Evolutionary conservation across 1,140 invertebrate genomes (phyloP), one percentile per base, ranked within the genome.

Genomic region (Lethrus apterus): DNA sequence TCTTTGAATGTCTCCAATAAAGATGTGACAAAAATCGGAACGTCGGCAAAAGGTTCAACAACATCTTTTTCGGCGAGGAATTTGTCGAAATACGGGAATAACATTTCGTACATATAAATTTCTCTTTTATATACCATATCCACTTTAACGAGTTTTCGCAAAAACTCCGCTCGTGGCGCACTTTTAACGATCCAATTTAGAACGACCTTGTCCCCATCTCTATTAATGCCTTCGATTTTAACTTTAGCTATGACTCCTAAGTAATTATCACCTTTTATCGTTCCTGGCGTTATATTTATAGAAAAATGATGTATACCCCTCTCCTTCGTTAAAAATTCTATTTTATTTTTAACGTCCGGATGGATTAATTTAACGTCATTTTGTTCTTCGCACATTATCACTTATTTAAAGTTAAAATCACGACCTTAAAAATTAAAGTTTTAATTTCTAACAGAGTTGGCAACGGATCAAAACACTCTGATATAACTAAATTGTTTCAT

Each of bases 1-100:
- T 75, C 72, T 29, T 71, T 50, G 3, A 57, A 48, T 15, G 66
- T 57, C 31, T 70, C 62, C 8, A 30, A 48, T 4, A 34, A 40
- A 13, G 51, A 24, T 8, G 19, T 21, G 21, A 32, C 20, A 17
- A 23, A 48, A 11, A 21, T 33, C 4, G 46, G 2, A 15, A 18
- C 23, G 40, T 62, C 65, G 5, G 62, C 44, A 23, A 54, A 57
- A 4, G 59, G 55, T 10, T 54, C 29, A 29, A 40, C n/a, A 26
- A 15, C 9, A 48, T 29, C 14, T 43, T 44, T 45, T 38, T 58
- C 55, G 9, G 48, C n/a, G 33, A 58, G 50, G 17, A 63, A 55
- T 7, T 46, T 40, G 29, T 21, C 20, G 24, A 57, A 60, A 13
- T 26, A 20, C 3, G 56, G 55, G 23, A 62, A 41, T n/a, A 64